Base-by-base conservation (phyloP, 2,797 vertebrate species). In the Stomatorhinus walkeri region DNA sequence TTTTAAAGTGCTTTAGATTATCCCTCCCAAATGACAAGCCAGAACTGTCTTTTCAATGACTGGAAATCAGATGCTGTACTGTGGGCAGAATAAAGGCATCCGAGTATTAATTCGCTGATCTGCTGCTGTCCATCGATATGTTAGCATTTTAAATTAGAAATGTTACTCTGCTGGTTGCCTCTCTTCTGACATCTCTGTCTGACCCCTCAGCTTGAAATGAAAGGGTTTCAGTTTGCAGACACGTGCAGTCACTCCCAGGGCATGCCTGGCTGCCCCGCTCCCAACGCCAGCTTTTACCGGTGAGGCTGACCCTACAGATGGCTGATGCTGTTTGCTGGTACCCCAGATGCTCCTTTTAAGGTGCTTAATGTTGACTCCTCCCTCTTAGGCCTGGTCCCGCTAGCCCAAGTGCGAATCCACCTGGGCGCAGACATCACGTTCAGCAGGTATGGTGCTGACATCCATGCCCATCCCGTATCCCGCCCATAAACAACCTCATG, bases 181-280 rank as follows among this genome's bases (percentile, higher is more conserved):
- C 40, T 49, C 48, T 64, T 52, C 7, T 4, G 72, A 43, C 87
- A 76, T 87, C 43, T 90, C 43, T 61, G 1, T 83, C 91, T 98
- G 97, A 95, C 96, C 76, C 97, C 98, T 87, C 98, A 98, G 91
- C 96, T 99, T 97, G 98, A 99, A 94, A 96, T 99, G 95, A 99
- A 99, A 94, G 97, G 97, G 85, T 99, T 99, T 94, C 98, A 98
- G 94, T 99, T 98, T 91, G 92, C 98, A 4, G 98, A 99, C 85
- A 99, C 99, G 94, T 95, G 96, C 93, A 98, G 88, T 92, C 96
- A 98, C 93, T 96, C 98, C 19, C 94, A 94, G 46, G 95, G 95
- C 32, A 92, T 97, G n/a, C 93, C 98, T 0, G 97, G 95, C 7
- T 16, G 68, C 87, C 49, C 87, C 4, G 48, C 28, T 68, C 87